Evolutionary conservation across 2,888 invertebrate genomes (phyloP).

Genomic region (Cephus nigrinus): DNA sequence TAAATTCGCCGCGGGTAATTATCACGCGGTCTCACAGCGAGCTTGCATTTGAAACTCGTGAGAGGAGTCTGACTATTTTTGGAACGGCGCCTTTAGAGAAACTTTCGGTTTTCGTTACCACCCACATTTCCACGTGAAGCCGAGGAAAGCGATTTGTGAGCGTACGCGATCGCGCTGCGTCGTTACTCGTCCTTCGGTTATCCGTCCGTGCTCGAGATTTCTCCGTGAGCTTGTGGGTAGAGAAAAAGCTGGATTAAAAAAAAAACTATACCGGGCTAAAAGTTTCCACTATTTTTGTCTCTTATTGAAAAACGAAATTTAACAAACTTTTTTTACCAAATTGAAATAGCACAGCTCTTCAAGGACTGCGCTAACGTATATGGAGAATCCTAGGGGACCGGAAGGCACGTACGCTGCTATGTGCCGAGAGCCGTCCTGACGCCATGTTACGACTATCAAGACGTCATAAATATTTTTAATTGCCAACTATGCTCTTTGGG

Average conservation of each 20-base stretch:
- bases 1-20: not conserved
- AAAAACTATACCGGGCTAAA: not conserved
- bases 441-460: not conserved
- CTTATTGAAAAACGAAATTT: not conserved
- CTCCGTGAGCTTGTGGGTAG: not conserved
- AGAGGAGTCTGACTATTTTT: not conserved
- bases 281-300: not conserved
- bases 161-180: not conserved
- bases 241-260: not conserved
- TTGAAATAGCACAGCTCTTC: not conserved
- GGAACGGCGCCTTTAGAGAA: conserved; percentile 1
- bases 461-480: conserved; percentile 6
- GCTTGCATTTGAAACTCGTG: not conserved
- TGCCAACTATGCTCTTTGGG: conserved; percentile 12
- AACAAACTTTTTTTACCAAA: not conserved
- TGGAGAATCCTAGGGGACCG: not conserved
- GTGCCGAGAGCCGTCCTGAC: not conserved
- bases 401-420: not conserved
- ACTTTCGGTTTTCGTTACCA: conserved; percentile 3
- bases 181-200: not conserved
- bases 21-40: not conserved
- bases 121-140: not conserved
- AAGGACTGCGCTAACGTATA: not conserved
- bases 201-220: not conserved
- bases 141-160: not conserved